Percentiles rank a stretch among this genome's conserved stretches.
phyloP scores from a whole-genome alignment of 2,113 vertebrate species.

The Sisor rabdophorus region DNA sequence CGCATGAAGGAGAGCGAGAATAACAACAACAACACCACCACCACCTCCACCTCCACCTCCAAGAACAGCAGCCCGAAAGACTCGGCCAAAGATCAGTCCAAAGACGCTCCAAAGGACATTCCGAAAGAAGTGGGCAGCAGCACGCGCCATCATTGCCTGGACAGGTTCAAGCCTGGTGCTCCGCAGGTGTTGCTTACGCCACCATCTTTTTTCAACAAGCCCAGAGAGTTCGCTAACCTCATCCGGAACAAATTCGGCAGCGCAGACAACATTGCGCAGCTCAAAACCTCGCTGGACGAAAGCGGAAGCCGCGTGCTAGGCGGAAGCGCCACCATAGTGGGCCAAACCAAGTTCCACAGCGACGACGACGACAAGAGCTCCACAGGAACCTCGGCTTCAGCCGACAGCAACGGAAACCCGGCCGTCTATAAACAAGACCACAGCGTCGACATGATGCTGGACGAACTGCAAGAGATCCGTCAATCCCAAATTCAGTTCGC shows the following conservation, averaged over 20 bases:
- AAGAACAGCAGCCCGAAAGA: constrained; percentile 60
- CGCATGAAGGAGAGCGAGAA: constrained; percentile 88
- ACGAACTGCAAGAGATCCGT: constrained; percentile 86
- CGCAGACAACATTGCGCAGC: constrained; percentile 89
- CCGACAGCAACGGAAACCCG: constrained; percentile 78
- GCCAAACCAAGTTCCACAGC: constrained; percentile 88
- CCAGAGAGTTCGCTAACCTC: constrained; percentile 89
- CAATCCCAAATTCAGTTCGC: constrained; percentile 84
- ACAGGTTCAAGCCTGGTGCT: constrained; percentile 89
- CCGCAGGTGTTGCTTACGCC: constrained; percentile 87
- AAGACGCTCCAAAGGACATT: constrained; percentile 63
- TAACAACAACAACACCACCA: constrained; percentile 41
- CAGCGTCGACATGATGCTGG: constrained; percentile 57
- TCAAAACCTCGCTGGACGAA: constrained; percentile 83
- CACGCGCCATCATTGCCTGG: constrained; percentile 82
- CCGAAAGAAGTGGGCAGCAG: constrained; percentile 86
- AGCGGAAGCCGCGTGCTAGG: constrained; percentile 73
- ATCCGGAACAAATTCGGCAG: constrained; percentile 97
- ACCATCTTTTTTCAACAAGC: constrained; percentile 87
- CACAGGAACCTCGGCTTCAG: constrained; percentile 85
- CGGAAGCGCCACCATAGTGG: constrained; percentile 84
- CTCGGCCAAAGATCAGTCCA: background rate
- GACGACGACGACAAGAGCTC: constrained; percentile 91
- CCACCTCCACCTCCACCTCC: constrained; percentile 3
- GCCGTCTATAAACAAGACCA: constrained; percentile 26